phyloP scores from a whole-genome alignment of 2,113 vertebrate genomes.

The Myiopsitta monachus region DNA sequence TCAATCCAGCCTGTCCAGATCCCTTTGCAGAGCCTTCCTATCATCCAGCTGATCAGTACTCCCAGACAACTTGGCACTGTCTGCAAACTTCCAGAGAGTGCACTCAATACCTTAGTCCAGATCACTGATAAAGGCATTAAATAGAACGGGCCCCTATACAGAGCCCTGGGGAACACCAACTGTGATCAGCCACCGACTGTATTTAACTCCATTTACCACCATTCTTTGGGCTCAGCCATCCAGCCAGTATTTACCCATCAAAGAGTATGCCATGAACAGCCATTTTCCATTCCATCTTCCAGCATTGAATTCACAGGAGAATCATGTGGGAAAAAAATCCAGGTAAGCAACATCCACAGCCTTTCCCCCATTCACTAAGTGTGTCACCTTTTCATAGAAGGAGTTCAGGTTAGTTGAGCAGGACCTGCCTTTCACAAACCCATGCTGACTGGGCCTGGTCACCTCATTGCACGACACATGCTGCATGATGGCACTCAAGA shows the following conservation, averaged over 20 bases:
- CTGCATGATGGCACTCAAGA: background rate
- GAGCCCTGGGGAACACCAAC: background rate
- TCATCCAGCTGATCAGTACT: background rate
- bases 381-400: background rate
- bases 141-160: rapidly evolving
- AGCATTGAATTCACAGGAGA: background rate
- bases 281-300: background rate
- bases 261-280: background rate
- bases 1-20: background rate
- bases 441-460: background rate
- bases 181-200: too few relatives aligned
- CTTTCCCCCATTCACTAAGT: background rate
- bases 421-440: background rate
- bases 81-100: background rate
- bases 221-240: background rate
- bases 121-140: background rate
- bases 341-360: background rate
- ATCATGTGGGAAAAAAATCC: background rate
- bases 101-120: rapidly evolving
- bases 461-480: background rate
- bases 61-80: rapidly evolving
- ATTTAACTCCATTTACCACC: background rate
- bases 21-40: background rate
- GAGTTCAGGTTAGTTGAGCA: background rate
- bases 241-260: background rate